These are phyloP conservation scores for Lithophane ornitopus DNA, from an alignment of 2,888 invertebrate genomes.

Conservation along the genomic window DNA sequence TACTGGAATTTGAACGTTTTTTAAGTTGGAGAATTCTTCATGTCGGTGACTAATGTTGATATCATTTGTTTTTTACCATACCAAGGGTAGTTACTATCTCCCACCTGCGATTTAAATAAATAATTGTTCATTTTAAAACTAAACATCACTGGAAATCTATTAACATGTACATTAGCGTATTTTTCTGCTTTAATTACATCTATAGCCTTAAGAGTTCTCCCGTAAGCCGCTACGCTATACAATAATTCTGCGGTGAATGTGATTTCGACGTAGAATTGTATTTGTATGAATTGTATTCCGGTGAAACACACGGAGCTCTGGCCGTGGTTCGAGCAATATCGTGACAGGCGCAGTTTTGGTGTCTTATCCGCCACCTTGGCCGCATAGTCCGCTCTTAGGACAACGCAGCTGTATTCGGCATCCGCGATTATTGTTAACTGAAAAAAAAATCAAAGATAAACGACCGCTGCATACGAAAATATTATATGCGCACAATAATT, in stretches of 20 bases:
- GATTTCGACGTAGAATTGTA: slow-evolving; percentile 73
- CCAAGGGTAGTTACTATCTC: accelerated
- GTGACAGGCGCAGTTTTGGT: slow-evolving; percentile 66
- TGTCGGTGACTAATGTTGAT: background rate
- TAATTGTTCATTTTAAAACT: no score
- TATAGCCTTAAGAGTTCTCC: slow-evolving; percentile 59
- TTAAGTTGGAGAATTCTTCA: no score
- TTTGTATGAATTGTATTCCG: slow-evolving; percentile 64
- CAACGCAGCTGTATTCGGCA: slow-evolving; percentile 75
- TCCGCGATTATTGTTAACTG: slow-evolving; percentile 72
- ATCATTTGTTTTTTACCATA: slow-evolving; percentile 4
- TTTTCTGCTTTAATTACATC: slow-evolving; percentile 46
- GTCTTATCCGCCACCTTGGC: background rate
- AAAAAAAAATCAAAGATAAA: background rate
- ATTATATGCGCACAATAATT: background rate
- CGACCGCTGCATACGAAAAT: background rate
- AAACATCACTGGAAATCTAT: accelerated
- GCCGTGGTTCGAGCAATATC: slow-evolving; percentile 55
- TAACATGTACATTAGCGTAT: background rate
- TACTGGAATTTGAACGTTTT: no score
- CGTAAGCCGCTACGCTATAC: slow-evolving; percentile 40
- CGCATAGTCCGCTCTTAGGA: slow-evolving; percentile 61
- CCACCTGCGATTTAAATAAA: accelerated
- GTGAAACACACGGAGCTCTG: slow-evolving; percentile 64
- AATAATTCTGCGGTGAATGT: slow-evolving; percentile 30